Evolutionary conservation across 2,113 vertebrate genomes (phyloP).

Genomic region (Raja brachyura): DNA sequence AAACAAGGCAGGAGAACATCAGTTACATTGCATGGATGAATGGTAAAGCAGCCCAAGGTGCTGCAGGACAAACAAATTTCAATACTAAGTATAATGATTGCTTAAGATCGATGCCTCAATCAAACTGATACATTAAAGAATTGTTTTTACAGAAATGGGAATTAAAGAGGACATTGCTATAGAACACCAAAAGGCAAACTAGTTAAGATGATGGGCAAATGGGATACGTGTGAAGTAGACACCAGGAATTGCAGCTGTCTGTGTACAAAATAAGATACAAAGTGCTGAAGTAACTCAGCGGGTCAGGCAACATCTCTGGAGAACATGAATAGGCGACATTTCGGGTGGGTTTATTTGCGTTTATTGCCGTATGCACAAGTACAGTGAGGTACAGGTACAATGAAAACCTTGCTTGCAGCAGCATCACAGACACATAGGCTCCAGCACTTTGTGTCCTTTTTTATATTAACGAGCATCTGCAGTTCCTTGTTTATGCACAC

Average conservation of each 20-base stretch:
- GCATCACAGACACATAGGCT: too few species aligned
- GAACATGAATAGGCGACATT: too few species aligned
- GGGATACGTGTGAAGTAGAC: not conserved
- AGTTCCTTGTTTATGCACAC: too few species aligned
- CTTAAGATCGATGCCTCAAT: not conserved
- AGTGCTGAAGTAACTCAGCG: not conserved
- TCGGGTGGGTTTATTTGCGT: too few species aligned
- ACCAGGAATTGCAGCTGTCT: too few species aligned
- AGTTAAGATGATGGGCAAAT: not conserved
- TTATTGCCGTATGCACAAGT: too few species aligned
- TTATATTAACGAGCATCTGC: too few species aligned
- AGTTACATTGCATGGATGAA: not conserved
- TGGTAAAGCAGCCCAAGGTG: not conserved
- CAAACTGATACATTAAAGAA: not conserved
- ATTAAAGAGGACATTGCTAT: not conserved
- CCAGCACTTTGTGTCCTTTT: too few species aligned
- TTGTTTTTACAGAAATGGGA: not conserved
- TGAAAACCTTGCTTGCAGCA: too few species aligned
- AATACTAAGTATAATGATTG: not conserved
- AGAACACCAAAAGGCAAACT: not conserved
- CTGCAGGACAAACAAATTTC: not conserved
- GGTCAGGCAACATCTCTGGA: too few species aligned
- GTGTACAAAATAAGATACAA: too few species aligned
- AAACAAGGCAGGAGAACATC: not conserved
- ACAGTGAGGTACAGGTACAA: too few species aligned